Evolutionary conservation across 64 coral and sea anemone species (phyloP).

Genomic region (Porites australiensis): DNA sequence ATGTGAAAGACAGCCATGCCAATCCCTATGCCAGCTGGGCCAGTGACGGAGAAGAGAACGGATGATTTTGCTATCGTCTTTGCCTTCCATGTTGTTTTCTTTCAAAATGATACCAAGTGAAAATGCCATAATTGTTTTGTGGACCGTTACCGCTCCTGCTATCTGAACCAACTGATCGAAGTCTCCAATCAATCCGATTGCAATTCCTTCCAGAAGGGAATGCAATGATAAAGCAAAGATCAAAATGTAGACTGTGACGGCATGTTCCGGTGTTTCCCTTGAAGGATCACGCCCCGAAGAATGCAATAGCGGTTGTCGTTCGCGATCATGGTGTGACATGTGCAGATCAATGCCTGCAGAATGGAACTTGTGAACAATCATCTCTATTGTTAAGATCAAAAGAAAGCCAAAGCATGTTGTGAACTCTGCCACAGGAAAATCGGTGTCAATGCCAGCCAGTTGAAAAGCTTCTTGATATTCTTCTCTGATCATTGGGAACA

Average conservation of each 20-base stretch:
- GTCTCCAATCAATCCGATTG: conserved; percentile 80
- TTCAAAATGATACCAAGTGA: conserved; percentile 86
- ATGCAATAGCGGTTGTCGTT: conserved; percentile 34
- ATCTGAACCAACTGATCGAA: conserved; percentile 69
- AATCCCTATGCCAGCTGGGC: conserved; percentile 70
- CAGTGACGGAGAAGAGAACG: conserved; percentile 81
- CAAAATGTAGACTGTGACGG: conserved; percentile 72
- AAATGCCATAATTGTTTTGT: conserved; percentile 91
- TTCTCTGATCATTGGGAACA: conserved; percentile 88
- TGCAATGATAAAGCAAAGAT: conserved; percentile 88
- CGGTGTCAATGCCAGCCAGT: conserved; percentile 36
- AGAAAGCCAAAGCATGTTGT: conserved; percentile 89
- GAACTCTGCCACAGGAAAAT: conserved; percentile 90
- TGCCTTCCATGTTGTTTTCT: conserved; percentile 74
- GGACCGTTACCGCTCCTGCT: conserved; percentile 75
- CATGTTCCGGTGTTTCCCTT: background rate
- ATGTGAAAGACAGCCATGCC: conserved; percentile 80
- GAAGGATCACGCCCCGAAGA: background rate
- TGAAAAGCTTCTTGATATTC: conserved; percentile 75
- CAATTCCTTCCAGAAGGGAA: conserved; percentile 92
- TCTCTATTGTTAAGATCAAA: conserved; percentile 79
- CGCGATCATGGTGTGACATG: conserved; percentile 13
- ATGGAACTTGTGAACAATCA: conserved; percentile 73
- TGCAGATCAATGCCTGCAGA: conserved; percentile 66
- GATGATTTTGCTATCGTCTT: conserved; percentile 56